These are phyloP conservation scores for Pasiphila rectangulata DNA, from an alignment of 2,888 invertebrate species.

Conservation along the genomic window DNA sequence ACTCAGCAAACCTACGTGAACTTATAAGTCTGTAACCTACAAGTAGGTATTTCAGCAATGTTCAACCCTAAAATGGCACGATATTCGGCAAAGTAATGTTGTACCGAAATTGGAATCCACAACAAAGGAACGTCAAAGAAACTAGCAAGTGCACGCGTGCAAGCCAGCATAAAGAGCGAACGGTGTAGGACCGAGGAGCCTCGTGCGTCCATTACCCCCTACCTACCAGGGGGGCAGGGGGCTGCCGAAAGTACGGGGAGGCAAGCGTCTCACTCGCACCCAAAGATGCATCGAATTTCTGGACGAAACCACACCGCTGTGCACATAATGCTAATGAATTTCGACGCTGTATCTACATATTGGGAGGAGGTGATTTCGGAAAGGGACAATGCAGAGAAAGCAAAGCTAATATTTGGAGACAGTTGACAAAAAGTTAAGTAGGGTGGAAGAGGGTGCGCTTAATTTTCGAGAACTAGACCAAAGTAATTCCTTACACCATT, in stretches of 20 bases:
- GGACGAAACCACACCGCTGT: slow-evolving; percentile 73
- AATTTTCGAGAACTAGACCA: not conserved
- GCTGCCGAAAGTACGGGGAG: slow-evolving; percentile 63
- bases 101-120: slow-evolving; percentile 73
- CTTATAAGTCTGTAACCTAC: not conserved
- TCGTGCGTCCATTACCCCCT: slow-evolving; percentile 77
- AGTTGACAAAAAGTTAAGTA: not conserved
- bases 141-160: slow-evolving; percentile 77
- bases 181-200: slow-evolving; percentile 69
- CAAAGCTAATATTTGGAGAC: slow-evolving; percentile 14
- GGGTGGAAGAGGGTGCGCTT: not conserved
- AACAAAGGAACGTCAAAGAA: slow-evolving; percentile 77
- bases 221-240: slow-evolving; percentile 42
- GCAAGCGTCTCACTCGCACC: slow-evolving; percentile 67
- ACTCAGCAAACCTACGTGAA: not conserved
- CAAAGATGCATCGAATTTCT: slow-evolving; percentile 76
- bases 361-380: slow-evolving; percentile 18
- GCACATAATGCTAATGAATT: slow-evolving; percentile 72
- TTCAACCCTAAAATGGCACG: slow-evolving; percentile 26
- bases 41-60: not conserved
- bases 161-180: slow-evolving; percentile 72
- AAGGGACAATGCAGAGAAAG: slow-evolving; percentile 14
- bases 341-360: slow-evolving; percentile 49
- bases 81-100: slow-evolving; percentile 42
- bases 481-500: not conserved